Percentiles rank a stretch among this genome's conserved stretches.
phyloP scores from a whole-genome alignment of 2,797 vertebrate genomes.

The Nothura maculosa region DNA sequence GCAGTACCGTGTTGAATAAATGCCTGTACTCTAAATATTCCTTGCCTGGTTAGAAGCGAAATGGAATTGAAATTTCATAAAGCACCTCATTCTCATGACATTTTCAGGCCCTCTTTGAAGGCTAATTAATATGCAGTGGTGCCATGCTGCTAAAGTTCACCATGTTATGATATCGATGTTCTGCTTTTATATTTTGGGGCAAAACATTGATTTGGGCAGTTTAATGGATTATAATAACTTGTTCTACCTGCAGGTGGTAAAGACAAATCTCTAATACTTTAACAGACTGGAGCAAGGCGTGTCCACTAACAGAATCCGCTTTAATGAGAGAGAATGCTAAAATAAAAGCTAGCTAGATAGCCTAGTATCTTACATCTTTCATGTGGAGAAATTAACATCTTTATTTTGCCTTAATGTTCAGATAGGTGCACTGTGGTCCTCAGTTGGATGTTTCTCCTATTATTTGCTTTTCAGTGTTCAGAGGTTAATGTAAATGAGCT shows the following conservation, averaged over 20 bases:
- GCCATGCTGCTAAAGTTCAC: slow-evolving; percentile 27
- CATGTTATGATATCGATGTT: not conserved
- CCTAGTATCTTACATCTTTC: not conserved
- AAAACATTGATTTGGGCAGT: not conserved
- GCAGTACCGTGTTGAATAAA: not conserved
- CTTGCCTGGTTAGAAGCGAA: not conserved
- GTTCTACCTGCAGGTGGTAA: not conserved
- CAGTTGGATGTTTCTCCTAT: not conserved
- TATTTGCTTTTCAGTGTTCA: not conserved
- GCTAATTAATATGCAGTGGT: slow-evolving; percentile 18
- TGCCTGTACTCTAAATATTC: not conserved
- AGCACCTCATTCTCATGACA: not conserved
- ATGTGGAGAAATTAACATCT: not conserved
- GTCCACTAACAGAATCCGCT: not conserved
- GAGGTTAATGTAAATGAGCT: not conserved
- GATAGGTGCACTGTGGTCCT: not conserved
- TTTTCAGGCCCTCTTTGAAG: slow-evolving; percentile 31
- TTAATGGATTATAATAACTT: not conserved
- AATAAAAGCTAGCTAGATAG: not conserved
- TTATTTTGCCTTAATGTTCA: not conserved
- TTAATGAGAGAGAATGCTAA: not conserved
- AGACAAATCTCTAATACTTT: not conserved
- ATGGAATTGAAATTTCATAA: not conserved
- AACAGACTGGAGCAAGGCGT: not conserved
- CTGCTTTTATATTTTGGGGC: not conserved